Base-by-base conservation (phyloP, 2,113 vertebrate species). In the Merops nubicus region DNA sequence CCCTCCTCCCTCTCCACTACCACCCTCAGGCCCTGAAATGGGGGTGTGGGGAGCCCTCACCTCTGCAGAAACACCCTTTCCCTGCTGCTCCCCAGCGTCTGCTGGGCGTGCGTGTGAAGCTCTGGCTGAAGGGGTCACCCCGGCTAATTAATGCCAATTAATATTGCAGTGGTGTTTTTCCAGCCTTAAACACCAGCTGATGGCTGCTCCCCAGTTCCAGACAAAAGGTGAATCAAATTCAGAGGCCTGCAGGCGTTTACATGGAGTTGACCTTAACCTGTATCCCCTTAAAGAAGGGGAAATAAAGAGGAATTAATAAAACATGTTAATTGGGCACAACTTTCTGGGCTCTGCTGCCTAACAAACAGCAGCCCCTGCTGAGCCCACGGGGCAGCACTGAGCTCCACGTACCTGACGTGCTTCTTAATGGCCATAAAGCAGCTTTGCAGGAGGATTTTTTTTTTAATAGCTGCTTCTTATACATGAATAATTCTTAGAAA, bases 391-490 rank as follows among this genome's bases (percentile, higher is more conserved):
- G 63, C 20, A 47, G 42, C 8, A 1, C 70, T 10, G 12, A 74
- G 36, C 80, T 67, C 26, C 16, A 0, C 0, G 7, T 16, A 5
- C 18, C 51, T 22, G 31, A n/a, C 4, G 0, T 4, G 20, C 17
- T 76, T 20, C 14, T 40, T 26, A n/a, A 31, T 21, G 31, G 50
- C 57, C 15, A 0, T 20, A 75, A 65, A 43, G 56, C 36, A 43
- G 40, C 54, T 92, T 40, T 50, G 43, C 57, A 47, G 8, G 11
- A 4, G 3, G 36, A 21, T 84, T 43, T 69, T 62, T n/a, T 54
- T 54, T 17, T n/a, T n/a, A n/a, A 15, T 25, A n/a, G 47, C 57
- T 33, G 36, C 56, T 91, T 3, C 62, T 79, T 38, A 1, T 3
- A n/a, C n/a, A 7, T 22, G 21, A 43, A 33, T 16, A 15, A 31